Evolutionary conservation across 1,140 invertebrate genomes (phyloP).

Genomic region (Tetragonula clypearis): DNA sequence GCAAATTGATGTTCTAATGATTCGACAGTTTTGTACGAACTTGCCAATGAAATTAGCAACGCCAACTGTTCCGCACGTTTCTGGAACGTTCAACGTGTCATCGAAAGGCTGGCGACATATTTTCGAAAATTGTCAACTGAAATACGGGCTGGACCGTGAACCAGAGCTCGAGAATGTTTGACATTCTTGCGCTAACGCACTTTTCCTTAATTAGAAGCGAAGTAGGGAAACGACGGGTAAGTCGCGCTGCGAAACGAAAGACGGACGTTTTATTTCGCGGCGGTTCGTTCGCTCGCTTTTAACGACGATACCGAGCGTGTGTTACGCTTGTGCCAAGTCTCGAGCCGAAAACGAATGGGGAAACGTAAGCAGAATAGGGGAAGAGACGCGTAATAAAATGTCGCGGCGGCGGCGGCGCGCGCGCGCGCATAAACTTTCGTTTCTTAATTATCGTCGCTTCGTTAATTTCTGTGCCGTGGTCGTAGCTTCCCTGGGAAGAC

Average conservation of each 20-base stretch:
- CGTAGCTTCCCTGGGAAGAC: conserved; percentile 28
- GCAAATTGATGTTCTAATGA: too few species aligned
- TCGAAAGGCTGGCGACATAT: too few species aligned
- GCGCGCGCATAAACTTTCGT: conserved; percentile 63
- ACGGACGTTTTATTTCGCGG: conserved; percentile 27
- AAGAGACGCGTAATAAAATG: conserved; percentile 61
- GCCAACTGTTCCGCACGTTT: too few species aligned
- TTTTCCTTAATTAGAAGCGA: neutral
- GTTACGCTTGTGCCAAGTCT: conserved; percentile 7
- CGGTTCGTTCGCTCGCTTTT: neutral
- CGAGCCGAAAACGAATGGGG: conserved; percentile 29
- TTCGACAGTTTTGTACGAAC: too few species aligned
- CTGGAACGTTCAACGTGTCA: too few species aligned
- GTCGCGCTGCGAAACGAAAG: conserved; percentile 12
- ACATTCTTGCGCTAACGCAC: too few species aligned
- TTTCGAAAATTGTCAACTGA: too few species aligned
- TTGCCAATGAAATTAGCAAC: too few species aligned
- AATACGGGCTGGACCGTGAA: too few species aligned
- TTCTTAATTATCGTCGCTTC: conserved; percentile 72
- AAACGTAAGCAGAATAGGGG: neutral
- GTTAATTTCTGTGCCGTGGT: conserved; percentile 67
- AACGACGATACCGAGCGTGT: conserved; percentile 5
- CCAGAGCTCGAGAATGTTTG: too few species aligned
- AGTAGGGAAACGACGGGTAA: neutral
- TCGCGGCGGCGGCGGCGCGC: conserved; percentile 41